Evolutionary conservation across 2,113 vertebrate species (phyloP).

Genomic region (Menura novaehollandiae): DNA sequence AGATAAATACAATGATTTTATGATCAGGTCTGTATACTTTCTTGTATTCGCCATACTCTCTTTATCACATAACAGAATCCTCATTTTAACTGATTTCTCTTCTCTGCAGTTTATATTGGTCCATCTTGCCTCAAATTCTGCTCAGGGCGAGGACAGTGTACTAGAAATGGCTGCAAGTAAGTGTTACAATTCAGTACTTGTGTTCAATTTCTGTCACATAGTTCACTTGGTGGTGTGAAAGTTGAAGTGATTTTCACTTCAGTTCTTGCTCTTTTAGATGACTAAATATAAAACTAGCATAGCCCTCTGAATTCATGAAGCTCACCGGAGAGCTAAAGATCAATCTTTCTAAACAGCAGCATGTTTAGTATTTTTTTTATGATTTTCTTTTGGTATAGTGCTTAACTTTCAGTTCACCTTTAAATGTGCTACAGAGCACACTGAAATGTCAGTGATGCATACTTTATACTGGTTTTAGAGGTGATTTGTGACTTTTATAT

Average conservation of each 20-base stretch:
- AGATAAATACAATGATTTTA: background rate
- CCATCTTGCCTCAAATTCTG: constrained; percentile 96
- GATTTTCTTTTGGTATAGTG: background rate
- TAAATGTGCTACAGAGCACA: background rate
- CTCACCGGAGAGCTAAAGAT: background rate
- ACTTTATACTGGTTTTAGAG: background rate
- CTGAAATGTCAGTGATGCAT: background rate
- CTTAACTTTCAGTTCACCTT: background rate
- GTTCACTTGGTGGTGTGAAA: background rate
- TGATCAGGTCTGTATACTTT: background rate
- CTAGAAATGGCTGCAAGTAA: constrained; percentile 96
- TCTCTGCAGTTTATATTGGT: constrained; percentile 89
- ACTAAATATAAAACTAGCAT: background rate
- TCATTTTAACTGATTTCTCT: constrained; percentile 37
- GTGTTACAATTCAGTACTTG: constrained; percentile 33
- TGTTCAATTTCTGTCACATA: background rate
- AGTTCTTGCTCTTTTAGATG: background rate
- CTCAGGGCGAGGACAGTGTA: constrained; percentile 95
- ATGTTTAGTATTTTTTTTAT: background rate
- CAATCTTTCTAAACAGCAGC: constrained; percentile 10
- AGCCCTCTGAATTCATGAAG: background rate
- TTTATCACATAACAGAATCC: background rate
- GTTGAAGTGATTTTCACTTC: constrained; percentile 9
- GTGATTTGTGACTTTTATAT: background rate
- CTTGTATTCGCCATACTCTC: background rate